These are phyloP conservation scores for Dryocosmus kuriphilus DNA, from an alignment of 2,888 invertebrate genomes.

Conservation along the genomic window DNA sequence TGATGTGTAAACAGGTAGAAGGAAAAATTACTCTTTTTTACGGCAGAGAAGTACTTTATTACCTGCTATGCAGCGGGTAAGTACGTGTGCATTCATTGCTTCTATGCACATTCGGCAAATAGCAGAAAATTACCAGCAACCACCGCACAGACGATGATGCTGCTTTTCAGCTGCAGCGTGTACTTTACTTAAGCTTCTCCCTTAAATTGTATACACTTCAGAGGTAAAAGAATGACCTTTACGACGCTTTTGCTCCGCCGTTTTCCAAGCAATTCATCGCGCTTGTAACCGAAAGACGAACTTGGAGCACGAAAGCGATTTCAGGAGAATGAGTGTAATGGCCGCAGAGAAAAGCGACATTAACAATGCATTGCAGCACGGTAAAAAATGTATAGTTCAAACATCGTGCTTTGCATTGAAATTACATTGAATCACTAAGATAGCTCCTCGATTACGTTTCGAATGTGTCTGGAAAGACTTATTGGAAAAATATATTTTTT, in stretches of 20 bases:
- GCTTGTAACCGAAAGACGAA: slow-evolving; percentile 44
- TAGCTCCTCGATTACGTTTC: neutral
- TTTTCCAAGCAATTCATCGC: slow-evolving; percentile 46
- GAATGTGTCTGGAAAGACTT: no score
- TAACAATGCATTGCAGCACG: slow-evolving; percentile 44
- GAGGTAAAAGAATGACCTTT: slow-evolving; percentile 57
- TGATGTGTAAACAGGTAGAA: slow-evolving; percentile 67
- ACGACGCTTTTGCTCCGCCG: slow-evolving; percentile 50
- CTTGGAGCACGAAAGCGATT: slow-evolving; percentile 27
- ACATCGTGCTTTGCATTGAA: neutral
- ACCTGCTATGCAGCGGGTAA: slow-evolving; percentile 56
- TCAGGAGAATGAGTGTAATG: slow-evolving; percentile 36
- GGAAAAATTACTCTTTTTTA: slow-evolving; percentile 65
- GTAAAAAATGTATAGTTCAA: neutral
- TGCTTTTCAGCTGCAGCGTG: slow-evolving; percentile 51
- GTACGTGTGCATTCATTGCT: slow-evolving; percentile 61
- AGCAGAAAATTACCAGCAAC: slow-evolving; percentile 66
- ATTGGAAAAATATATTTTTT: no score
- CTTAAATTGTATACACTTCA: slow-evolving; percentile 50
- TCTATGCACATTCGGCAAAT: slow-evolving; percentile 63
- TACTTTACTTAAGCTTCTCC: slow-evolving; percentile 52
- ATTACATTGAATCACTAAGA: neutral
- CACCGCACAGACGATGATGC: slow-evolving; percentile 40
- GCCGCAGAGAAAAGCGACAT: slow-evolving; percentile 47
- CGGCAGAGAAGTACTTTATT: slow-evolving; percentile 63